Evolutionary conservation across 37 sponge, comb jelly and placozoan species (phyloP).

Genomic region (Beroe forskalii): DNA sequence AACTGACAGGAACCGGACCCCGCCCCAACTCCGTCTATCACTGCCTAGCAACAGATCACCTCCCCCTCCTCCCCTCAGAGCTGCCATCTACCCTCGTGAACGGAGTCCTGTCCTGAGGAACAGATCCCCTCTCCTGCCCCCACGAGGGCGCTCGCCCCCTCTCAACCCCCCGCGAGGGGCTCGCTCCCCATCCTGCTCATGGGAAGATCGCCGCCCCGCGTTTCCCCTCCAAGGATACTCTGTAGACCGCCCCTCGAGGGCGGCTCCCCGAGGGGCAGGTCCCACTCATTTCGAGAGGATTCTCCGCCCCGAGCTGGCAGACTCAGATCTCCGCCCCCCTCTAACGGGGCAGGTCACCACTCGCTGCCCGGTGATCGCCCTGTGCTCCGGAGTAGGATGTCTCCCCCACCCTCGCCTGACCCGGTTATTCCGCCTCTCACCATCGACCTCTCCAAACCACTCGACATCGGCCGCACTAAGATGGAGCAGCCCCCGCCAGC

Average conservation of each 20-base stretch:
- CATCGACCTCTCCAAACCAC: slow-evolving; percentile 35
- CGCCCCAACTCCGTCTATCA: neutral
- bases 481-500: slow-evolving; percentile 14
- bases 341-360: neutral
- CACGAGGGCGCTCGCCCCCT: too few species aligned
- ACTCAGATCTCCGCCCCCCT: too few species aligned
- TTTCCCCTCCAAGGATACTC: neutral
- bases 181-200: too few species aligned
- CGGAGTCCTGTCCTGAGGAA: too few species aligned
- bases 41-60: too few species aligned
- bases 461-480: slow-evolving; percentile 24
- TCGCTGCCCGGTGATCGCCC: neutral
- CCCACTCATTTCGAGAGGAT: too few species aligned
- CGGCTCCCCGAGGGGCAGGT: too few species aligned
- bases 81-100: neutral
- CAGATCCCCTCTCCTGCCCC: too few species aligned
- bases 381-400: too few species aligned
- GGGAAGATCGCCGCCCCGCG: too few species aligned
- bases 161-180: too few species aligned
- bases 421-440: neutral
- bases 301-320: too few species aligned
- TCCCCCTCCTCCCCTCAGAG: neutral
- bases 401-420: neutral
- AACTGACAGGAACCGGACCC: neutral
- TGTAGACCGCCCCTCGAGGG: neutral